Evolutionary conservation across 2,113 vertebrate genomes (phyloP).

Genomic region (Hyla sarda): DNA sequence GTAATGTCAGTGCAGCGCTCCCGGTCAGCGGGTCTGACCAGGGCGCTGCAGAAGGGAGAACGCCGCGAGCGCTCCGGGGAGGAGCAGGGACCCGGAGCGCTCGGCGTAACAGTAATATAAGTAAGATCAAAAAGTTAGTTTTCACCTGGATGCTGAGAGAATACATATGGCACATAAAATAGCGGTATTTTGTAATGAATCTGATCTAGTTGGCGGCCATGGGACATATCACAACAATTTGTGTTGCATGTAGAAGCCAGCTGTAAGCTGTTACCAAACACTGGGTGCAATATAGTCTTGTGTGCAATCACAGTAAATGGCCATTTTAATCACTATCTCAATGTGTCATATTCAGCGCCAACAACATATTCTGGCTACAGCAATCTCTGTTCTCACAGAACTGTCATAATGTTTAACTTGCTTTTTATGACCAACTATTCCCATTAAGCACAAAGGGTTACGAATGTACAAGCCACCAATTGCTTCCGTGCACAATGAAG

Average conservation of each 20-base stretch:
- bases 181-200: neutral
- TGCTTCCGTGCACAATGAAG: slow-evolving; percentile 10
- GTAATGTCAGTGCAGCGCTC: no score
- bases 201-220: neutral
- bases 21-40: no score
- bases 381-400: neutral
- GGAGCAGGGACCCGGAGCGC: no score
- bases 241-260: neutral
- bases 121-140: no score
- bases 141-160: no score
- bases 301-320: neutral
- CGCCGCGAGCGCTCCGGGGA: no score
- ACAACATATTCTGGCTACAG: neutral
- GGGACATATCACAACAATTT: neutral
- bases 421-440: neutral
- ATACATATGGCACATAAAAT: neutral
- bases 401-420: neutral
- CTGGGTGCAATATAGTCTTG: neutral
- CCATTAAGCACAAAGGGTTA: neutral
- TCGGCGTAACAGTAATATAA: no score
- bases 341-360: neutral
- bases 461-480: neutral
- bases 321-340: neutral
- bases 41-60: no score
- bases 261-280: neutral